Conservation (phyloP, 1,140 invertebrate species). For the Hylyphantes graminicola region DNA sequence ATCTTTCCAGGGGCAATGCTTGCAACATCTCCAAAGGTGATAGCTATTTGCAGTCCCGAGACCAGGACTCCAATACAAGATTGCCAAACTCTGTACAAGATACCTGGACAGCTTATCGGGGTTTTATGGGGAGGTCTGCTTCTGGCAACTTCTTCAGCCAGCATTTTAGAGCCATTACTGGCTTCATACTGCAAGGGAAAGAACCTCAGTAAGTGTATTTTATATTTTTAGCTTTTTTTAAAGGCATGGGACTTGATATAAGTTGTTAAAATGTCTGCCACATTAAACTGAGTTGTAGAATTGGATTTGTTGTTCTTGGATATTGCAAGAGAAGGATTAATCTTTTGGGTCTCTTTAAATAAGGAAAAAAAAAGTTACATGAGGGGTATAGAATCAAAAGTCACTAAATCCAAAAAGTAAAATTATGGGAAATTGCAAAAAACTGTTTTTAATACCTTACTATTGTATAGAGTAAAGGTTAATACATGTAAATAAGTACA, state of each 20-base stretch:
- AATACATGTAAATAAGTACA: too few relatives aligned
- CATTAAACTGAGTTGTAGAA: neutral
- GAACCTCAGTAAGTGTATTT: constrained; percentile 63
- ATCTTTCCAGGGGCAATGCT: constrained; percentile 9
- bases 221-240: constrained; percentile 9
- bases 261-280: neutral
- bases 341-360: too few relatives aligned
- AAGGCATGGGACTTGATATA: neutral
- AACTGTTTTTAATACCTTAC: too few relatives aligned
- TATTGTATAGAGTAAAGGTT: too few relatives aligned
- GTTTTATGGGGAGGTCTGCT: constrained; percentile 39
- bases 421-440: too few relatives aligned
- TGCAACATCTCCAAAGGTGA: constrained; percentile 18
- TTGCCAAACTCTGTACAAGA: constrained; percentile 15
- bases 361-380: too few relatives aligned
- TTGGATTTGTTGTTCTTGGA: neutral
- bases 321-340: neutral
- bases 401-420: too few relatives aligned
- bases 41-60: constrained; percentile 7
- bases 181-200: constrained; percentile 73
- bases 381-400: too few relatives aligned
- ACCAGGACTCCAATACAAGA: neutral
- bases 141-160: constrained; percentile 37
- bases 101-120: constrained; percentile 34
- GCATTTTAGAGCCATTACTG: constrained; percentile 43